phyloP scores from a whole-genome alignment of 2,797 vertebrate genomes.

The Xiphorhynchus erythropygius region DNA sequence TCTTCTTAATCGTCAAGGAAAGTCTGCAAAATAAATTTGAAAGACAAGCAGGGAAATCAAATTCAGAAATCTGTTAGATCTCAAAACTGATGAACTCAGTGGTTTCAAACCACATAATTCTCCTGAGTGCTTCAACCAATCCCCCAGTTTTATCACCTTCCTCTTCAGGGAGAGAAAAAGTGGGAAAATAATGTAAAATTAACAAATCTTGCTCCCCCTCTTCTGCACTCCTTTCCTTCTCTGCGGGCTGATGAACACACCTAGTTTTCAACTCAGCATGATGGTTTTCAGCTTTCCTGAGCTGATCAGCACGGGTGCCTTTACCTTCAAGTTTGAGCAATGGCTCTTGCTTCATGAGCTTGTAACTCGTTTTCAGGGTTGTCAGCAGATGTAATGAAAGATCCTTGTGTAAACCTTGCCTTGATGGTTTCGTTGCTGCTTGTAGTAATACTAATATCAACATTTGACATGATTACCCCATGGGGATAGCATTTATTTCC shows the following conservation, averaged over 20 bases:
- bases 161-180: neutral
- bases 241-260: neutral
- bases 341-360: neutral
- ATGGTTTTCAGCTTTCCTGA: neutral
- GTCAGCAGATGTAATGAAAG: neutral
- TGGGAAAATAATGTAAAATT: neutral
- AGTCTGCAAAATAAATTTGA: neutral
- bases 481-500: neutral
- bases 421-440: neutral
- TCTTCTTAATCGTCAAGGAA: neutral
- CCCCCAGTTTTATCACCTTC: neutral
- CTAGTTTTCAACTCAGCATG: neutral
- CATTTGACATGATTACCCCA: fast-evolving
- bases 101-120: neutral
- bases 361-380: neutral
- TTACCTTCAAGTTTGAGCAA: neutral
- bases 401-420: neutral
- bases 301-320: neutral
- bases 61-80: neutral
- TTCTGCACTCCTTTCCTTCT: neutral
- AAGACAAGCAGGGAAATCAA: neutral
- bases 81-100: neutral
- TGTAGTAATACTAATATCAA: neutral
- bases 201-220: neutral
- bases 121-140: neutral